phyloP scores from a whole-genome alignment of 2,113 vertebrate genomes.

The Bufo gargarizans region DNA sequence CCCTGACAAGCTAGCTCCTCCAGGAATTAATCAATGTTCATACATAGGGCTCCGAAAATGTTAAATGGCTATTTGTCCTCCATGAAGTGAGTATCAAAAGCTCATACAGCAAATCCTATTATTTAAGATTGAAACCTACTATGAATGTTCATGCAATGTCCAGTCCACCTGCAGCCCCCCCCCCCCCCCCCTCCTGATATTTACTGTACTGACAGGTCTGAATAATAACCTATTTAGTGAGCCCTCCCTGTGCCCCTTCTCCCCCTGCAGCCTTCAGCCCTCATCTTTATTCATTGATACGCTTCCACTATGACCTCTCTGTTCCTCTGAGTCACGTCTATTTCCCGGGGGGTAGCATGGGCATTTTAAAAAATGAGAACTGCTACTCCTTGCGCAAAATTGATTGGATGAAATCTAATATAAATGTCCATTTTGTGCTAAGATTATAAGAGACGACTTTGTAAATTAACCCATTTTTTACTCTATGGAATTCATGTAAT shows the following conservation, averaged over 20 bases:
- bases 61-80: slow-evolving; percentile 8
- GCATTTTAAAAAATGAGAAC: slow-evolving; percentile 56
- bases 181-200: slow-evolving; percentile 43
- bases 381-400: slow-evolving; percentile 43
- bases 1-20: background rate
- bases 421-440: slow-evolving; percentile 20
- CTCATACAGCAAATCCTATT: background rate
- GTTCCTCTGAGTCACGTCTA: slow-evolving; percentile 47
- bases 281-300: slow-evolving; percentile 57
- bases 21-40: background rate
- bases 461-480: slow-evolving; percentile 35
- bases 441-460: slow-evolving; percentile 29
- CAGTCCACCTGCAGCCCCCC: slow-evolving; percentile 15
- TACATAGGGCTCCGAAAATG: background rate
- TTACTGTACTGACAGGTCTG: slow-evolving; percentile 49
- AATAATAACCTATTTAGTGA: slow-evolving; percentile 59
- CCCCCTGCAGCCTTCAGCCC: slow-evolving; percentile 44
- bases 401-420: slow-evolving; percentile 50
- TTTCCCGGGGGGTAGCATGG: slow-evolving; percentile 50
- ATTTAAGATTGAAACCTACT: slow-evolving; percentile 14
- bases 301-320: slow-evolving; percentile 54
- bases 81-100: background rate
- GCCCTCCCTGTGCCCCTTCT: slow-evolving; percentile 46
- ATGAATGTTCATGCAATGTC: background rate
- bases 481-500: background rate